Percentiles rank a stretch among this genome's conserved stretches.
Conservation (phyloP, 2,797 vertebrate species). For the Eulemur mongoz region DNA sequence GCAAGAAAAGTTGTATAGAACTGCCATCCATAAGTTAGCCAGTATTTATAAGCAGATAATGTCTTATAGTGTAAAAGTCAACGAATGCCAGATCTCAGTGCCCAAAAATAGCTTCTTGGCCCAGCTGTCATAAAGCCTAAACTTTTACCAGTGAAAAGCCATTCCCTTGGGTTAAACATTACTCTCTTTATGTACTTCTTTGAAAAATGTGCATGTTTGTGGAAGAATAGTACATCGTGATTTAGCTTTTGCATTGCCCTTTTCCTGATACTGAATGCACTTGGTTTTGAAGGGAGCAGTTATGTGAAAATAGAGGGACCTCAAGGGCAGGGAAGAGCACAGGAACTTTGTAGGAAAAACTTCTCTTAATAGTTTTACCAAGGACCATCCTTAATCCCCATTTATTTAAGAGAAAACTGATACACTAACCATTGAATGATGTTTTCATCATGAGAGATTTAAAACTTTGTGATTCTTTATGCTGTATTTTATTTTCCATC, state of each 20-base stretch:
- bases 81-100: neutral
- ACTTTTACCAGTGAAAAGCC: neutral
- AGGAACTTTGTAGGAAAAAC: neutral
- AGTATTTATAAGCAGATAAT: neutral
- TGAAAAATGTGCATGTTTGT: neutral
- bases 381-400: neutral
- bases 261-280: neutral
- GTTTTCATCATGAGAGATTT: neutral
- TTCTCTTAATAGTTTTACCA: slow-evolving; percentile 18
- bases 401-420: slow-evolving; percentile 47
- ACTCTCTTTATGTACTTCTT: neutral
- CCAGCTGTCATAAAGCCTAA: neutral
- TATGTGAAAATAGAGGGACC: neutral
- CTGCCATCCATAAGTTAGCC: neutral
- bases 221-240: neutral
- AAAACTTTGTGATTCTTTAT: neutral
- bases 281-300: neutral
- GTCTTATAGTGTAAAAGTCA: neutral
- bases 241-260: neutral
- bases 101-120: slow-evolving; percentile 36
- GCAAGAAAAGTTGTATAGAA: neutral
- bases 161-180: neutral
- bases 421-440: neutral
- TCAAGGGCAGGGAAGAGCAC: neutral
- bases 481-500: neutral